Percentiles rank a stretch among this genome's conserved stretches.
These are phyloP conservation scores for Sericinus montela DNA, from an alignment of 2,888 invertebrate genomes.

Conservation along the genomic window DNA sequence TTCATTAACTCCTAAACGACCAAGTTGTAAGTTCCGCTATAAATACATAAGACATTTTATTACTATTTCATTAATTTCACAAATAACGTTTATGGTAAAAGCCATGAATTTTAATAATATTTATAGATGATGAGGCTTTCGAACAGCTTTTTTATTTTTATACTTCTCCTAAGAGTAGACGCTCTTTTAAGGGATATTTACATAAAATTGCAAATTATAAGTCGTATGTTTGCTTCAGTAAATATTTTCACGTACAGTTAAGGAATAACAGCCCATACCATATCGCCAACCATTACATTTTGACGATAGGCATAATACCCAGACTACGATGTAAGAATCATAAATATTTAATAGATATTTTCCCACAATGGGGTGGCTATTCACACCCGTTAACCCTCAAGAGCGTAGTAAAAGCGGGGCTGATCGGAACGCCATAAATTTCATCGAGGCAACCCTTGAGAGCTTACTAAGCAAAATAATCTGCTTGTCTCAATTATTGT, in stretches of 20 bases:
- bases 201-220: too few species aligned
- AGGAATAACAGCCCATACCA: conserved; percentile 40
- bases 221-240: too few species aligned
- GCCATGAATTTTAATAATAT: too few species aligned
- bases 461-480: conserved; percentile 63
- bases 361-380: conserved; percentile 76
- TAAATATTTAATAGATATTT: conserved; percentile 77
- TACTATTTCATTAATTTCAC: too few species aligned
- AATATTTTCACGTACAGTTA: conserved; percentile 16
- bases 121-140: too few species aligned
- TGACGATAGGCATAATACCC: conserved; percentile 35
- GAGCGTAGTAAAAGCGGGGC: conserved; percentile 58
- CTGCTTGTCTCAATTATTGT: conserved; percentile 52
- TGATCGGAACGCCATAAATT: conserved; percentile 69
- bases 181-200: too few species aligned
- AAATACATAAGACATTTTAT: too few species aligned
- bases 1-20: too few species aligned
- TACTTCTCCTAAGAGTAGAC: too few species aligned
- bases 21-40: too few species aligned
- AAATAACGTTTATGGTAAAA: too few species aligned
- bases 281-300: conserved; percentile 43
- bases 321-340: conserved; percentile 50
- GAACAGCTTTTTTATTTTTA: too few species aligned
- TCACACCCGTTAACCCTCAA: conserved; percentile 70
- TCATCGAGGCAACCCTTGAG: conserved; percentile 44